Evolutionary conservation across 2,797 vertebrate genomes (phyloP).

Genomic region (Takifugu ocellatus): DNA sequence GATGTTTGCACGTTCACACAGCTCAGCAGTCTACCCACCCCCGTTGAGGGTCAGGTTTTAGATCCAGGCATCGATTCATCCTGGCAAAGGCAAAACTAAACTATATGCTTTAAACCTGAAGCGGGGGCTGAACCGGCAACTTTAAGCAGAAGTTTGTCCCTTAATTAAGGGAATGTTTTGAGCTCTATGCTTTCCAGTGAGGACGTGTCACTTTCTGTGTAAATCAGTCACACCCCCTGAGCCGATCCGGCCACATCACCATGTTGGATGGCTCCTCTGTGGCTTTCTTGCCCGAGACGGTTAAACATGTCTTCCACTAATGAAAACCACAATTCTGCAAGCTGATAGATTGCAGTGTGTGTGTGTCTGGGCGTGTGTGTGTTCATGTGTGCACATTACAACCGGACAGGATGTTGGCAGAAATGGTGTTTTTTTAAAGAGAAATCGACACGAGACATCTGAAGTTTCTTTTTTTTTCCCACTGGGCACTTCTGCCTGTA

Average conservation of each 20-base stretch:
- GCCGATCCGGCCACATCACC: slow-evolving; percentile 56
- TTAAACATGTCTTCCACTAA: slow-evolving; percentile 45
- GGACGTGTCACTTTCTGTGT: slow-evolving; percentile 46
- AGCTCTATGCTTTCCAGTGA: slow-evolving; percentile 5
- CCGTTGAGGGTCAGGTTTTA: slow-evolving; percentile 4
- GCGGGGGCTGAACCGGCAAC: neutral
- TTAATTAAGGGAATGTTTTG: slow-evolving; percentile 22
- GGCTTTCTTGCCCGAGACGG: slow-evolving; percentile 44
- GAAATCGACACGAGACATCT: slow-evolving; percentile 14
- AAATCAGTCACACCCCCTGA: slow-evolving; percentile 40
- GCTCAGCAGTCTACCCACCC: slow-evolving; percentile 8
- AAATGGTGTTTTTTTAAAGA: slow-evolving; percentile 1
- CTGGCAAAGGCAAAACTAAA: slow-evolving; percentile 29
- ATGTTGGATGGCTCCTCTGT: slow-evolving; percentile 43
- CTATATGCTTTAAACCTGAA: neutral
- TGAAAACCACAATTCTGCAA: slow-evolving; percentile 48
- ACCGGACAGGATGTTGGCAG: slow-evolving; percentile 20
- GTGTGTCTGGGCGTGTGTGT: slow-evolving; percentile 20
- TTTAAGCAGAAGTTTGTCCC: slow-evolving; percentile 24
- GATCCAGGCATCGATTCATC: neutral
- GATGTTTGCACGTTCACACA: slow-evolving; percentile 53
- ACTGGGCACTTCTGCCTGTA: slow-evolving; percentile 12
- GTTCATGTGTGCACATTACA: neutral
- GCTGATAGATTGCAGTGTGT: slow-evolving; percentile 20
- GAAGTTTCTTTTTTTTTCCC: slow-evolving; percentile 4